Evolutionary conservation across 2,113 vertebrate species (phyloP).

Genomic region (Semicossyphus pulcher): DNA sequence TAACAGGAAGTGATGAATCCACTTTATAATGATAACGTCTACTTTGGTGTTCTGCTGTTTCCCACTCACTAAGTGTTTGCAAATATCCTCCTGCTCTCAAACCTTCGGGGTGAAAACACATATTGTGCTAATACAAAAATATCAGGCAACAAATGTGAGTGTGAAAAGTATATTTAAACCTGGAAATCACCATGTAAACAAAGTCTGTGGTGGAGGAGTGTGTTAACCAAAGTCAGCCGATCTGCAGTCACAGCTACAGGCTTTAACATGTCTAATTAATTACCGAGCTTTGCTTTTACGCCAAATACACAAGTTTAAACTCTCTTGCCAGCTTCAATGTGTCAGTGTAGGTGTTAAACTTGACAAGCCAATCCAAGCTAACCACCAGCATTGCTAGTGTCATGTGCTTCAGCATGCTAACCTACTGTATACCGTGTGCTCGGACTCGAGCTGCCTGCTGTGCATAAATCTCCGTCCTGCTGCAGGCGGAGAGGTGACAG

Average conservation of each 20-base stretch:
- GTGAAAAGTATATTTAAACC: constrained; percentile 43
- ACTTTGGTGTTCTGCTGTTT: neutral
- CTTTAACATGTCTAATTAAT: constrained; percentile 52
- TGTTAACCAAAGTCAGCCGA: constrained; percentile 1
- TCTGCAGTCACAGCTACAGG: constrained; percentile 29
- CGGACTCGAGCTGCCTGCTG: constrained; percentile 54
- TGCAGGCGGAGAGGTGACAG: constrained; percentile 66
- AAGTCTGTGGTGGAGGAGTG: constrained; percentile 33
- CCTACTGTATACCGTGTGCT: constrained; percentile 57
- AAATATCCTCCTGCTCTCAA: constrained; percentile 23
- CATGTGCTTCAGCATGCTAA: constrained; percentile 41
- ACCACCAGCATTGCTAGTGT: constrained; percentile 30
- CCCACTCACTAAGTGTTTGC: neutral
- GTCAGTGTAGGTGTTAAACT: constrained; percentile 46
- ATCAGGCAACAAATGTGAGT: constrained; percentile 8
- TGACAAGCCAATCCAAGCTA: constrained; percentile 16
- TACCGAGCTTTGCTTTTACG: constrained; percentile 37
- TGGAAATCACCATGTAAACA: constrained; percentile 37
- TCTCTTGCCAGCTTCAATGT: constrained; percentile 50
- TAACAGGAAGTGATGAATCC: neutral
- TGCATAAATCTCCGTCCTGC: constrained; percentile 61
- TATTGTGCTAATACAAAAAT: constrained; percentile 11
- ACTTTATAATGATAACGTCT: neutral
- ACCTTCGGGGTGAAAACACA: constrained; percentile 19
- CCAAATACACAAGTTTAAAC: constrained; percentile 31